These are phyloP conservation scores for Kuschelorhynchus macadamiae DNA, from an alignment of 2,888 invertebrate genomes.

Conservation along the genomic window DNA sequence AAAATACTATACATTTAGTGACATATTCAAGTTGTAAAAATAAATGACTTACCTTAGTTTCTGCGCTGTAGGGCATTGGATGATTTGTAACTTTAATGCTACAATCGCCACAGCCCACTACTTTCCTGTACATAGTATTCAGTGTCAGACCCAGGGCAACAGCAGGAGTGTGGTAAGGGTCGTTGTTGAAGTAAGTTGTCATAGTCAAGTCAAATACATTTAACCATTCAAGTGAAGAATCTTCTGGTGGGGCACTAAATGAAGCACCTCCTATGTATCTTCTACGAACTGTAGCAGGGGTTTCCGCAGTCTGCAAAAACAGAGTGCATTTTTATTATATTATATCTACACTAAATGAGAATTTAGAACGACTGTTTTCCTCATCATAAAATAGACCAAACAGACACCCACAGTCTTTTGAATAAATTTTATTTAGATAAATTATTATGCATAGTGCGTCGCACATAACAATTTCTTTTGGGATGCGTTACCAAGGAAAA, in stretches of 20 bases:
- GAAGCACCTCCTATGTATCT: constrained; percentile 74
- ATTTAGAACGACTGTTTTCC: no score
- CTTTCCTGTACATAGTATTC: constrained; percentile 73
- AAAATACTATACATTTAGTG: no score
- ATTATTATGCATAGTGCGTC: no score
- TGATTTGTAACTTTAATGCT: constrained; percentile 72
- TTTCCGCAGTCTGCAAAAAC: constrained; percentile 56
- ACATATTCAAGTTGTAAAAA: no score
- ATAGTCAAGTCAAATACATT: constrained; percentile 61
- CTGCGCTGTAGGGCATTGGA: constrained; percentile 77
- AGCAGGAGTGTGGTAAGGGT: constrained; percentile 82
- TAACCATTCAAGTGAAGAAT: no score
- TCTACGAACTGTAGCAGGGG: constrained; percentile 60
- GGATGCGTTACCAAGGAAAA: no score
- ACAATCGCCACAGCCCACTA: constrained; percentile 53
- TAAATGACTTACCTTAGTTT: constrained; percentile 70
- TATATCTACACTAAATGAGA: no score
- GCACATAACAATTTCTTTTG: no score
- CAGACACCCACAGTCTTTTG: no score
- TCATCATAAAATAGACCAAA: no score
- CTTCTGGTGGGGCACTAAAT: constrained; percentile 62
- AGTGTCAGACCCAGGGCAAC: constrained; percentile 76
- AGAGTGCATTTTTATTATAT: no score
- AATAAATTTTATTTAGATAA: no score
- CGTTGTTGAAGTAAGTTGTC: constrained; percentile 84